phyloP scores from a whole-genome alignment of 2,888 invertebrate genomes.

The Biston stratarius region DNA sequence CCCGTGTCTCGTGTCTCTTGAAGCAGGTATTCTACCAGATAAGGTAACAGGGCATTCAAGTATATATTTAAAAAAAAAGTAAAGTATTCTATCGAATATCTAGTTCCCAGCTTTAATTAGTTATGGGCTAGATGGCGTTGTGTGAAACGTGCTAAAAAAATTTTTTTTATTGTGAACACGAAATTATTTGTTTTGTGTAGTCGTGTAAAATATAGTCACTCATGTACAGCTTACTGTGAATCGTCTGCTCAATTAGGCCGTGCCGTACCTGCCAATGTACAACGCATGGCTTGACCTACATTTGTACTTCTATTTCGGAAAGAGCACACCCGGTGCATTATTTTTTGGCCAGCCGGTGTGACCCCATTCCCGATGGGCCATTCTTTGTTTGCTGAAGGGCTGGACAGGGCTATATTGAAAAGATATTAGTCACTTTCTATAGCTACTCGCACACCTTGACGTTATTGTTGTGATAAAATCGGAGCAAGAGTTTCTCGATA shows the following conservation, averaged over 20 bases:
- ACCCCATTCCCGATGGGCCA: slow-evolving; percentile 61
- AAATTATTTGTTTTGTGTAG: too few relatives aligned
- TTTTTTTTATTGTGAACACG: too few relatives aligned
- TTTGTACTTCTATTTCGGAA: slow-evolving; percentile 79
- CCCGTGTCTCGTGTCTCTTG: too few relatives aligned
- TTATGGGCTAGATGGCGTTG: too few relatives aligned
- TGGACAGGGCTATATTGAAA: slow-evolving; percentile 29
- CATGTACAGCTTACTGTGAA: background rate
- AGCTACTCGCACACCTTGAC: slow-evolving; percentile 11
- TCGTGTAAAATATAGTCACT: too few relatives aligned
- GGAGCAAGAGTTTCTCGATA: background rate
- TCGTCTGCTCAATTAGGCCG: background rate
- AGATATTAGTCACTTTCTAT: slow-evolving; percentile 30
- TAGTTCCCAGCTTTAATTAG: too few relatives aligned
- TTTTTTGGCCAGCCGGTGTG: slow-evolving; percentile 74
- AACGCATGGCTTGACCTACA: slow-evolving; percentile 76
- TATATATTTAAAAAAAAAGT: too few relatives aligned
- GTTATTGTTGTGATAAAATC: slow-evolving; percentile 5
- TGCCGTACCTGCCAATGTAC: background rate
- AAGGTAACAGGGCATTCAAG: too few relatives aligned
- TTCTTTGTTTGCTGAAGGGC: slow-evolving; percentile 43
- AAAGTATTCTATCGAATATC: too few relatives aligned
- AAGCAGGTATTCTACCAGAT: too few relatives aligned
- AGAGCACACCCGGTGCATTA: slow-evolving; percentile 79
- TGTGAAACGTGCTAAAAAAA: too few relatives aligned